A percentile compares a stretch with the other conserved stretches of the same genome.
Evolutionary conservation across 2,797 vertebrate species (phyloP).

Genomic region (Arrhamphus sclerolepis): DNA sequence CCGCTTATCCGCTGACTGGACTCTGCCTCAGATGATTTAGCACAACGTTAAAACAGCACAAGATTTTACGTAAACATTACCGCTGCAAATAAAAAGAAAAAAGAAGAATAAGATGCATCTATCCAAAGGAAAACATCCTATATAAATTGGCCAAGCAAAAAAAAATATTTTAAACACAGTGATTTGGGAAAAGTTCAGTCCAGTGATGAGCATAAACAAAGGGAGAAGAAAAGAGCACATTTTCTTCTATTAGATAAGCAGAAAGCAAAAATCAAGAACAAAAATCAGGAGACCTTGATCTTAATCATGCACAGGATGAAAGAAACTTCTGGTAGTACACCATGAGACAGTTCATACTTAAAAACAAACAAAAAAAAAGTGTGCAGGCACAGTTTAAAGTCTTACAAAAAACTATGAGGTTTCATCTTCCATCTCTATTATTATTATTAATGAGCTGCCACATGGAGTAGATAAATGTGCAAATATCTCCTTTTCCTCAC

Average conservation of each 20-base stretch:
- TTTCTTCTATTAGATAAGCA: neutral
- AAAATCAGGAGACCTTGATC: constrained; percentile 10
- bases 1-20: constrained; percentile 10
- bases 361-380: constrained; percentile 20
- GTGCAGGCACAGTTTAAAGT: constrained; percentile 54
- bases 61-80: constrained; percentile 39
- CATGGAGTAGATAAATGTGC: constrained; percentile 92
- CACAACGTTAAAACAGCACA: constrained; percentile 2
- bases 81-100: neutral
- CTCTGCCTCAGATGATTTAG: constrained; percentile 1
- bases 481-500: constrained; percentile 84
- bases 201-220: constrained; percentile 6
- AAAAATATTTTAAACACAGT: no score
- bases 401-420: constrained; percentile 45
- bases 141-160: no score
- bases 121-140: neutral
- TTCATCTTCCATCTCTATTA: constrained; percentile 36
- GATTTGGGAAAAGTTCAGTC: constrained; percentile 3
- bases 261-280: neutral
- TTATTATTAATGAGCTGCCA: constrained; percentile 93
- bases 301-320: constrained; percentile 15
- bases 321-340: constrained; percentile 18
- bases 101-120: neutral
- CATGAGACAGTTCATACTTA: constrained; percentile 10
- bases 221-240: constrained; percentile 12